Evolutionary conservation across 2,888 invertebrate genomes (phyloP).

Genomic region (Oscheius sp.): DNA sequence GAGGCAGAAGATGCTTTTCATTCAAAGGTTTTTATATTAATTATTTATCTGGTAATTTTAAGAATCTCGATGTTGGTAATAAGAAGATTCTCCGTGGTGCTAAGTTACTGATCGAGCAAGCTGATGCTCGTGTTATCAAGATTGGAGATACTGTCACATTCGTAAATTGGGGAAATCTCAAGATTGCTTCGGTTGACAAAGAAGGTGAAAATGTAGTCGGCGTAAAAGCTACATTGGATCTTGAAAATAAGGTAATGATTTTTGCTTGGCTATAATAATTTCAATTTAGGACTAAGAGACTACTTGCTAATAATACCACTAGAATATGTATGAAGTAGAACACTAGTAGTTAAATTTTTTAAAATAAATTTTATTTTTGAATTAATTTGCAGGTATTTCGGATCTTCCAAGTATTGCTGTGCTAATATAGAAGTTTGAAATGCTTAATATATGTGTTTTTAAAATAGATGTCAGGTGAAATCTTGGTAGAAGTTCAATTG

Average conservation of each 20-base stretch:
- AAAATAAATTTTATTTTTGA: too few species aligned
- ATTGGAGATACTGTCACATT: slow-evolving; percentile 94
- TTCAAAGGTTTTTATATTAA: slow-evolving; percentile 56
- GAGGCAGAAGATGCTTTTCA: slow-evolving; percentile 41
- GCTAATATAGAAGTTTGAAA: too few species aligned
- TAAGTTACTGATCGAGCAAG: slow-evolving; percentile 82
- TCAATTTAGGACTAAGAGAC: too few species aligned
- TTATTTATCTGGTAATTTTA: slow-evolving; percentile 15
- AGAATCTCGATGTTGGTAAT: slow-evolving; percentile 81
- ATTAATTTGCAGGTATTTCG: too few species aligned
- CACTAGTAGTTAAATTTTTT: too few species aligned
- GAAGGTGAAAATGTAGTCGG: slow-evolving; percentile 51
- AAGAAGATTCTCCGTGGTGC: slow-evolving; percentile 81
- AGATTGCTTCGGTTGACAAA: slow-evolving; percentile 80
- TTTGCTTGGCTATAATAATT: too few species aligned
- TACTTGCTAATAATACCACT: too few species aligned
- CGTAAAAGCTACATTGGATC: slow-evolving; percentile 83
- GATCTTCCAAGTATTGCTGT: too few species aligned
- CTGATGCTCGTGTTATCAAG: slow-evolving; percentile 74
- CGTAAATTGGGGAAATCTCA: slow-evolving; percentile 96
- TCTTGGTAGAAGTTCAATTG: too few species aligned
- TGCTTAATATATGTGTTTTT: too few species aligned
- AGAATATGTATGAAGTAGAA: too few species aligned
- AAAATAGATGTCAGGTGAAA: too few species aligned
- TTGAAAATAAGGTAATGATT: slow-evolving; percentile 79